Percentiles rank a stretch among this genome's conserved stretches.
Conservation (phyloP, 2,888 invertebrate species). For the Ptychoptera contaminata region DNA sequence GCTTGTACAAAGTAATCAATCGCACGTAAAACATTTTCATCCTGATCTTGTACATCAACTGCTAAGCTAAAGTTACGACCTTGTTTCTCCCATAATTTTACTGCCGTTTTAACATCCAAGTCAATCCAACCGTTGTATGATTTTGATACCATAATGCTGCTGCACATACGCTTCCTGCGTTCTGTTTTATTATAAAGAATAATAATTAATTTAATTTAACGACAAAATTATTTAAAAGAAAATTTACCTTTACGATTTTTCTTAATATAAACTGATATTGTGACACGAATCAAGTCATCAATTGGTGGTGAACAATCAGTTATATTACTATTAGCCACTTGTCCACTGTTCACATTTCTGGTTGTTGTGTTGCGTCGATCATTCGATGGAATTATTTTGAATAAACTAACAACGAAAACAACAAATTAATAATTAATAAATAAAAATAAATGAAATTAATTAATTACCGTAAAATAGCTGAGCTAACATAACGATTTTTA, state of each 20-base stretch:
- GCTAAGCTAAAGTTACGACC: slow-evolving; percentile 5
- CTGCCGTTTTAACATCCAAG: slow-evolving; percentile 4
- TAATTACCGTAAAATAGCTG: neutral
- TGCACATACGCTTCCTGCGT: slow-evolving; percentile 1
- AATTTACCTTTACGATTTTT: neutral
- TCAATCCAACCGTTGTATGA: slow-evolving; percentile 6
- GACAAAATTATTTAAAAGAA: neutral
- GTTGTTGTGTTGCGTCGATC: neutral
- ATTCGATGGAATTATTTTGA: neutral
- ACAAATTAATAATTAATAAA: neutral
- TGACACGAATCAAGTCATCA: slow-evolving; percentile 3
- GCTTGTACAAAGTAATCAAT: too few species aligned
- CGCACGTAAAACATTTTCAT: neutral
- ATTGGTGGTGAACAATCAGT: neutral
- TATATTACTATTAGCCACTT: too few species aligned
- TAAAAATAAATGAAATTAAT: neutral
- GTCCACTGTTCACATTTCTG: too few species aligned
- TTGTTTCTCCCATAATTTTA: slow-evolving; percentile 6
- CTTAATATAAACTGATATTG: slow-evolving; percentile 2
- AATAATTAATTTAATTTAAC: neutral
- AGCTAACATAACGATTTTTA: neutral
- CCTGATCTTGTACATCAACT: slow-evolving; percentile 6
- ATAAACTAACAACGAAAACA: neutral
- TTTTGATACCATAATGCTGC: slow-evolving; percentile 2
- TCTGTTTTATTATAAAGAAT: neutral